These are phyloP conservation scores for Chrysina gloriosa DNA, from an alignment of 2,888 invertebrate species.

Conservation along the genomic window DNA sequence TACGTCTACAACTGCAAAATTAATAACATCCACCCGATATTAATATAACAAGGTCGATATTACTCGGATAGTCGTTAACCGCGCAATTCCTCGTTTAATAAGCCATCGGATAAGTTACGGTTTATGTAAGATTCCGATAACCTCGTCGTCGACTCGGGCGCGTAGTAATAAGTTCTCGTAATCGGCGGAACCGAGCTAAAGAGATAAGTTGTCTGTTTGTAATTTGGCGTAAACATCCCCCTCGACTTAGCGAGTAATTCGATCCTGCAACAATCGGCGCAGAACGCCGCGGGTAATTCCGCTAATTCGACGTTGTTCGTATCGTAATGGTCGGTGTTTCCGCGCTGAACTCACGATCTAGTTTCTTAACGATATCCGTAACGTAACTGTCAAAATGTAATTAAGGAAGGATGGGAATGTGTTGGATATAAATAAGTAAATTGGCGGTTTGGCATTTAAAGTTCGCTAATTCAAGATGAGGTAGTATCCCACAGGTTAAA, in stretches of 20 bases:
- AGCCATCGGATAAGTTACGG: not conserved
- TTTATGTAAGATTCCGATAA: not conserved
- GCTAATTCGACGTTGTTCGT: constrained; percentile 20
- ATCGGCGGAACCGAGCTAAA: constrained; percentile 10
- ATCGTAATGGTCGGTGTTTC: constrained; percentile 19
- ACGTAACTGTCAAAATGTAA: too few species aligned
- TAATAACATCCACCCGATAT: too few species aligned
- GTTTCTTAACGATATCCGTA: too few species aligned
- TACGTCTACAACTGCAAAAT: too few species aligned
- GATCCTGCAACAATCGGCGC: constrained; percentile 17
- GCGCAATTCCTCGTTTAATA: not conserved
- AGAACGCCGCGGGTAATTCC: constrained; percentile 18
- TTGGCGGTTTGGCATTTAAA: too few species aligned
- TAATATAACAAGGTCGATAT: too few species aligned
- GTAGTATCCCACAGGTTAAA: too few species aligned
- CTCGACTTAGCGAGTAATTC: constrained; percentile 18
- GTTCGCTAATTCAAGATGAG: too few species aligned
- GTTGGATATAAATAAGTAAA: too few species aligned
- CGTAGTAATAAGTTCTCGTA: constrained; percentile 16
- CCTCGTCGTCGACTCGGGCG: not conserved
- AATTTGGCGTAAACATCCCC: constrained; percentile 5
- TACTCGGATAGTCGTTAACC: too few species aligned
- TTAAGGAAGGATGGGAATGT: not conserved
- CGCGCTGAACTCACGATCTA: not conserved
- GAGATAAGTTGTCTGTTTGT: constrained; percentile 26